These are phyloP conservation scores for Pelochelys cantorii DNA, from an alignment of 2,797 vertebrate species.

Conservation along the genomic window DNA sequence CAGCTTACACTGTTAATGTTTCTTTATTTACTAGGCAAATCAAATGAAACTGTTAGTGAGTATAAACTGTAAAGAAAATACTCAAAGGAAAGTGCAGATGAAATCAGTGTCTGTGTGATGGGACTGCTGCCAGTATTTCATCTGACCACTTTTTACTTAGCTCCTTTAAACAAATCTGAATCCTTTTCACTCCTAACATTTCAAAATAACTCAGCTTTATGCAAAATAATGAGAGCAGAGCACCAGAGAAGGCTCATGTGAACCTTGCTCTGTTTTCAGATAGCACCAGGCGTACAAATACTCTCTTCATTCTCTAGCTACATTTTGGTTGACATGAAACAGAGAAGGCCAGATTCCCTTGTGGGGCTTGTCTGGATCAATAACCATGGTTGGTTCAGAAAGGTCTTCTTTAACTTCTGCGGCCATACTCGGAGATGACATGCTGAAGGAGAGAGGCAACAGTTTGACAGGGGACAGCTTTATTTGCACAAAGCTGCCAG, in stretches of 20 bases:
- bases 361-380: conserved; percentile 41
- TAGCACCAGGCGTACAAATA: background rate
- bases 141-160: background rate
- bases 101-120: background rate
- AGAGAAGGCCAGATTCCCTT: conserved; percentile 51
- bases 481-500: conserved; percentile 35
- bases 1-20: background rate
- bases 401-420: background rate
- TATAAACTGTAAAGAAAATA: background rate
- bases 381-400: background rate
- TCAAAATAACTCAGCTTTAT: conserved; percentile 24
- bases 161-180: background rate
- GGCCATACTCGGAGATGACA: background rate
- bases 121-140: background rate
- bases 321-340: conserved; percentile 5
- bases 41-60: background rate
- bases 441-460: conserved; percentile 25
- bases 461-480: conserved; percentile 34
- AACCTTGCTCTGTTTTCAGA: conserved; percentile 3
- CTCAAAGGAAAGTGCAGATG: conserved; percentile 5
- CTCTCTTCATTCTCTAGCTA: background rate
- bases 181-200: background rate
- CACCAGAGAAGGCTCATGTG: background rate
- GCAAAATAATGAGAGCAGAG: background rate
- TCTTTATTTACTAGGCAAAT: conserved; percentile 13